These are phyloP conservation scores for Hipparchia sbordonii DNA, from an alignment of 2,888 invertebrate genomes.

Conservation along the genomic window DNA sequence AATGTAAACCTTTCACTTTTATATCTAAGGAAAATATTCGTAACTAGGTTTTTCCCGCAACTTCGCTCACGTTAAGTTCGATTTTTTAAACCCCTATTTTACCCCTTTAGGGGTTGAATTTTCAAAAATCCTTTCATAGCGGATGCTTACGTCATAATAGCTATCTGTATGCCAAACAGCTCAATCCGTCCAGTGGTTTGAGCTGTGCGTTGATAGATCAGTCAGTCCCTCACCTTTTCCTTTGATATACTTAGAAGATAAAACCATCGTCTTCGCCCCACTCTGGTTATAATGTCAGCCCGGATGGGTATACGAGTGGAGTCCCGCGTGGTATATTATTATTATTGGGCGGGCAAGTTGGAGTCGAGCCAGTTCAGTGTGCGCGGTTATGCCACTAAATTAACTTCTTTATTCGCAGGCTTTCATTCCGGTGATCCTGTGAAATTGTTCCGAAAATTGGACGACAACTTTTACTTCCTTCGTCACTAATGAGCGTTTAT, in stretches of 20 bases:
- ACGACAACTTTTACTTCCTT: background rate
- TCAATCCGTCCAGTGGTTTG: no score
- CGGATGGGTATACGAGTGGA: background rate
- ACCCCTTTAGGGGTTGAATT: no score
- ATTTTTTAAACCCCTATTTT: no score
- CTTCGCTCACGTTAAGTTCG: no score
- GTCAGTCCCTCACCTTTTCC: no score
- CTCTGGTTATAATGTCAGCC: background rate
- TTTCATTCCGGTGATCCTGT: background rate
- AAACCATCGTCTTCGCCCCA: no score
- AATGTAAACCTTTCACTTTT: background rate
- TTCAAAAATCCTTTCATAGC: no score
- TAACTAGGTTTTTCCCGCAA: background rate
- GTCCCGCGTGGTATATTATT: background rate
- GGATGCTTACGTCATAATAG: no score
- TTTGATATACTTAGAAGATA: no score
- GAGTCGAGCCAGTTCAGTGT: background rate
- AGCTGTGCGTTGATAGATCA: no score
- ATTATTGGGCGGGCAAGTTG: background rate
- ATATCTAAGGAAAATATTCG: background rate
- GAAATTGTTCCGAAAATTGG: slow-evolving; percentile 2
- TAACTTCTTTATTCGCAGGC: slow-evolving; percentile 4
- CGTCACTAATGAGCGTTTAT: background rate
- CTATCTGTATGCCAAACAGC: no score
- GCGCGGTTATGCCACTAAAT: background rate